Conservation (phyloP, 1,140 invertebrate genomes). For the Zaprionus nigranus region DNA sequence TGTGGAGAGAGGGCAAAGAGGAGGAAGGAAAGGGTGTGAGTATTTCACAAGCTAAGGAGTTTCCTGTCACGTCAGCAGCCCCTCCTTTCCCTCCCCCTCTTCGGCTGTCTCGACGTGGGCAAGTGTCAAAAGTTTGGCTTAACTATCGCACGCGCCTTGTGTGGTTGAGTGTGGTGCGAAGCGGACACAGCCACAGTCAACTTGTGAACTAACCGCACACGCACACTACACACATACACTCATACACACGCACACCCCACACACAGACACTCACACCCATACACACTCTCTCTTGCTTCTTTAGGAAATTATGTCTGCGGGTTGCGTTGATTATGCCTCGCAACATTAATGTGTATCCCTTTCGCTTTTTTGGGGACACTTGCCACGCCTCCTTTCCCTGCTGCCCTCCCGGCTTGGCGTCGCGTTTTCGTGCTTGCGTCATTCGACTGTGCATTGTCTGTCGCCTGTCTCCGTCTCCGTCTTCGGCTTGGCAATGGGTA, state of each 20-base stretch:
- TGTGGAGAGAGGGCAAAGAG: background rate
- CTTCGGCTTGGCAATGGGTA: too few species aligned
- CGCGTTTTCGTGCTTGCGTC: conserved; percentile 27
- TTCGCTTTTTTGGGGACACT: conserved; percentile 46
- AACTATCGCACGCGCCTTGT: conserved; percentile 66
- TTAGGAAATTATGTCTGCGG: conserved; percentile 51
- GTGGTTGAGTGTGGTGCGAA: conserved; percentile 30
- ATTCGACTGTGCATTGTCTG: conserved; percentile 37
- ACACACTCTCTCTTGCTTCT: background rate
- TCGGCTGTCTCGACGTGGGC: conserved; percentile 23
- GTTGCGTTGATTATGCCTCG: conserved; percentile 55
- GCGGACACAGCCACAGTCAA: conserved; percentile 27
- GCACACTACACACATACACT: conserved; percentile 3
- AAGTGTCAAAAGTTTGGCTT: conserved; percentile 76
- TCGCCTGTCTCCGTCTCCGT: conserved; percentile 16
- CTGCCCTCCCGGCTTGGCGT: background rate
- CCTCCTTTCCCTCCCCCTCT: background rate
- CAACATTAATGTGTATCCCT: conserved; percentile 69
- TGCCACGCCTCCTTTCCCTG: background rate
- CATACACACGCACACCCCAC: conserved; percentile 3
- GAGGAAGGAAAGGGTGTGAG: background rate
- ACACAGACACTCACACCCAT: too few species aligned
- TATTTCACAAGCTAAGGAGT: conserved; percentile 14
- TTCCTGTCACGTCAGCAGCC: conserved; percentile 39
- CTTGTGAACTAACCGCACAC: conserved; percentile 42